phyloP scores from a whole-genome alignment of 1,140 invertebrate species.

The Bursaphelenchus mucronatus region DNA sequence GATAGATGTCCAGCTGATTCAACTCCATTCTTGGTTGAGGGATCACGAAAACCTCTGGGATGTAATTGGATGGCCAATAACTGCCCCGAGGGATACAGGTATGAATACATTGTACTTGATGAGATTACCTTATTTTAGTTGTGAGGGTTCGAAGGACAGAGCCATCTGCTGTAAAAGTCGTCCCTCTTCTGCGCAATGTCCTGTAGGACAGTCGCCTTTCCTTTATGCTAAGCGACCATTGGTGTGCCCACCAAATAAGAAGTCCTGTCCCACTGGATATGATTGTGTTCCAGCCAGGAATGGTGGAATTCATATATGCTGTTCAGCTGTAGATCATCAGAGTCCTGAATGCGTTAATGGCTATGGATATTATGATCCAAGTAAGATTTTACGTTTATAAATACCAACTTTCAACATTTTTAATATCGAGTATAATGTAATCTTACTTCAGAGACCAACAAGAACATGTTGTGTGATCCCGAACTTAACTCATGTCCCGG shows the following conservation, averaged over 20 bases:
- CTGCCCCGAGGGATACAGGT: slow-evolving; percentile 58
- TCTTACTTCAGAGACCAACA: slow-evolving; percentile 30
- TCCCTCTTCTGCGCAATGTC: slow-evolving; percentile 41
- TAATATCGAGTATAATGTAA: neutral
- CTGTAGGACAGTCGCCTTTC: slow-evolving; percentile 37
- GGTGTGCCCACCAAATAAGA: slow-evolving; percentile 51
- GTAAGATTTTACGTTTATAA: slow-evolving; percentile 20
- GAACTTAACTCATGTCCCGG: slow-evolving; percentile 33
- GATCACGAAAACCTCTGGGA: slow-evolving; percentile 42
- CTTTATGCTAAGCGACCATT: slow-evolving; percentile 48
- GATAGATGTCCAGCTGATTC: slow-evolving; percentile 41
- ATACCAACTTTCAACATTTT: slow-evolving; percentile 12
- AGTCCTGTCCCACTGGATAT: slow-evolving; percentile 53
- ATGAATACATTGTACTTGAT: neutral
- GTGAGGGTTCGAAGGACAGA: slow-evolving; percentile 50
- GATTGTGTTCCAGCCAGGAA: slow-evolving; percentile 42
- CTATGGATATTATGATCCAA: slow-evolving; percentile 52
- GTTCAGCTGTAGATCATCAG: slow-evolving; percentile 42
- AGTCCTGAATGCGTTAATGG: slow-evolving; percentile 54
- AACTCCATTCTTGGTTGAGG: slow-evolving; percentile 49
- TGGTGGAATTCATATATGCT: slow-evolving; percentile 54
- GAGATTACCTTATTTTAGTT: slow-evolving; percentile 26
- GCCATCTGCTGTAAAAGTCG: slow-evolving; percentile 46
- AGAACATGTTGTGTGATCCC: slow-evolving; percentile 46
- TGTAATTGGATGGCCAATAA: slow-evolving; percentile 57